Base-by-base conservation (phyloP, 1,140 invertebrate species). In the Calycopis cecrops region DNA sequence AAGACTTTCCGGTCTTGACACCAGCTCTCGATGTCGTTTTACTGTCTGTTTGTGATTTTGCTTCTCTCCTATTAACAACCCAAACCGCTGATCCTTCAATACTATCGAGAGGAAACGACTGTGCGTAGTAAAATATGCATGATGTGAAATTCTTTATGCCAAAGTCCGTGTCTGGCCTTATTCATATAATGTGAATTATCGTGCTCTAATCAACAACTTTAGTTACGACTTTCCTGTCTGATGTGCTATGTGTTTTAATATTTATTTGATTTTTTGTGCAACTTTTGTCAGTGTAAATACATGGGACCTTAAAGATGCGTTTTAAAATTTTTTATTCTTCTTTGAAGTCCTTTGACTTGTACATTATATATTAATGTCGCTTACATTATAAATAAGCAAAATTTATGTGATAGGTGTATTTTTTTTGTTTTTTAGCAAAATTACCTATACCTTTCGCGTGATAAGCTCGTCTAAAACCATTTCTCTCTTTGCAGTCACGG, bases 1-100 rank as follows among this genome's bases (percentile, higher is more conserved):
- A 66, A 70, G 71, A 69, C 69, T 71, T 59, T 72, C 65, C 63
- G 66, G 69, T 70, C 75, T 76, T 76, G 76, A 71, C 77, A 73
- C 73, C 69, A 83, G 74, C 75, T 85, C 72, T 83, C 69, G 67
- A 79, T 85, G 81, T 85, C 82, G 80, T 85, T 62, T 67, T 76
- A 71, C 74, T 44, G 21, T 69, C 60, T 85, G 71, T 81, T 68
- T 80, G 75, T 86, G 76, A 69, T 78, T 73, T 65, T 80, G 81
- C 83, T 86, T 86, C 66, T 72, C 67, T 78, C 60, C 69, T 77
- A 59, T 51, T 51, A 73, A 47, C 59, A 62, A 66, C 63, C 73
- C 62, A 63, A 16, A 56, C 48, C 64, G 71, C 52, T 68, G 65
- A 67, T 67, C 66, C 64, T 69, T 33, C 38, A 44, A n/a, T 42